Evolutionary conservation across 2,888 invertebrate species (phyloP), one percentile per base, ranked within the genome.

Genomic region (Idaea aversata): DNA sequence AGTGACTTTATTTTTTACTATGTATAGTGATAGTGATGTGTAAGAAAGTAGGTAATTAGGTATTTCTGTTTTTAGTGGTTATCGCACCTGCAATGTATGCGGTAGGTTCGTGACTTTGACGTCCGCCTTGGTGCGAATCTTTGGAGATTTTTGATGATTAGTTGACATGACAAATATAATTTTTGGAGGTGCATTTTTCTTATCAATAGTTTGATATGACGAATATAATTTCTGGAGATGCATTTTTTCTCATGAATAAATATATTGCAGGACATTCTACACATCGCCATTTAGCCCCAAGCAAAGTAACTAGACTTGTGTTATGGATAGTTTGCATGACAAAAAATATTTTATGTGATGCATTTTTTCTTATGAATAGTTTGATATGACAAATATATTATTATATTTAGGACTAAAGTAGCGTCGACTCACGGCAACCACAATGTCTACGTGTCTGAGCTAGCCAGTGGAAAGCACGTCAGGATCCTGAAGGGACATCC

Each of bases 381-480:
- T 15, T 25, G 10, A 62, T 6, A 59, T 58, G 7, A 16, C 59
- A 5, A 47, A 13, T 25, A 34, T 36, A 59, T 63, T 64, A 69
- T 61, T 85, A 47, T 13, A 5, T 87, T 38, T 78, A 96, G 97
- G 71, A 95, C 95, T 10, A 96, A 95, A 90, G 95, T 97, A 63
- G 98, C 97, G 61, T 97, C 97, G 6, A 96, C 97, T 0, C 97
- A 98, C 91, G 97, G 97, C 25, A 97, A 98, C 86, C 98, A 98
- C 83, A 96, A 96, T 84, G 96, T 98, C 47, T 97, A 97, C 84
- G 96, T 98, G 36, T 96, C 96, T 15, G 97, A 97, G 80, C 87
- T 97, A 59, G 94, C 95, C 25, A 97, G 95, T 76, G 97, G 97
- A 0, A 96, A 96, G 82, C 96, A 97, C 81, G 94, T 97, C 34